Evolutionary conservation across 2,888 invertebrate species (phyloP).

Genomic region (Mesorhabditis sp.): DNA sequence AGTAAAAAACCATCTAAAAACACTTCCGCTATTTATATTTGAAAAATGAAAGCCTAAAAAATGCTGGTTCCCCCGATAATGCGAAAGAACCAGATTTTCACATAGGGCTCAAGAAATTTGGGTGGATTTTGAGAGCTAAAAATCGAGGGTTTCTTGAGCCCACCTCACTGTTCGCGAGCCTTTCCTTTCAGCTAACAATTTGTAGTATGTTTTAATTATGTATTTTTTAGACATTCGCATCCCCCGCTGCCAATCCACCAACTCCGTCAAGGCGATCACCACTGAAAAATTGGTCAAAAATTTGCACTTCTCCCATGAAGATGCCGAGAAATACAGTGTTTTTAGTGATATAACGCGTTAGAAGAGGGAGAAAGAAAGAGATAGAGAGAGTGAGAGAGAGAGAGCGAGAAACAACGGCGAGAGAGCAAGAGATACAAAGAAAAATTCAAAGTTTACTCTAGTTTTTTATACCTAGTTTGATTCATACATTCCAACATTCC

Average conservation of each 20-base stretch:
- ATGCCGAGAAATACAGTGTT: constrained; percentile 35
- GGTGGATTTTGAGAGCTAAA: too few relatives aligned
- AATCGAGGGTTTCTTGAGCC: not conserved
- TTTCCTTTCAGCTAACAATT: not conserved
- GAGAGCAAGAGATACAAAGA: not conserved
- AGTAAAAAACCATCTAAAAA: too few relatives aligned
- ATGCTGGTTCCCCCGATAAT: too few relatives aligned
- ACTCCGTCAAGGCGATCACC: constrained; percentile 24
- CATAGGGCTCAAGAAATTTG: too few relatives aligned
- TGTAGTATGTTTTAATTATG: not conserved
- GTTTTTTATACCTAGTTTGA: too few relatives aligned
- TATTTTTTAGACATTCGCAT: constrained; percentile 26
- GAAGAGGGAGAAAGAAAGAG: not conserved
- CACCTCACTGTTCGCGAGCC: not conserved
- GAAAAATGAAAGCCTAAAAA: too few relatives aligned
- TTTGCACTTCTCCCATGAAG: constrained; percentile 26
- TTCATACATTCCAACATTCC: not conserved
- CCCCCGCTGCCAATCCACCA: constrained; percentile 32
- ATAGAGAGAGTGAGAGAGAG: not conserved
- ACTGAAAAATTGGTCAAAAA: constrained; percentile 27
- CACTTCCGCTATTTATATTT: too few relatives aligned
- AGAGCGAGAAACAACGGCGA: not conserved
- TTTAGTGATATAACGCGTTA: not conserved
- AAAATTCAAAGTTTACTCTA: too few relatives aligned
- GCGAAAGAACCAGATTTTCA: too few relatives aligned